These are phyloP conservation scores for Oxyruncus cristatus DNA, from an alignment of 2,113 vertebrate genomes.

Conservation along the genomic window DNA sequence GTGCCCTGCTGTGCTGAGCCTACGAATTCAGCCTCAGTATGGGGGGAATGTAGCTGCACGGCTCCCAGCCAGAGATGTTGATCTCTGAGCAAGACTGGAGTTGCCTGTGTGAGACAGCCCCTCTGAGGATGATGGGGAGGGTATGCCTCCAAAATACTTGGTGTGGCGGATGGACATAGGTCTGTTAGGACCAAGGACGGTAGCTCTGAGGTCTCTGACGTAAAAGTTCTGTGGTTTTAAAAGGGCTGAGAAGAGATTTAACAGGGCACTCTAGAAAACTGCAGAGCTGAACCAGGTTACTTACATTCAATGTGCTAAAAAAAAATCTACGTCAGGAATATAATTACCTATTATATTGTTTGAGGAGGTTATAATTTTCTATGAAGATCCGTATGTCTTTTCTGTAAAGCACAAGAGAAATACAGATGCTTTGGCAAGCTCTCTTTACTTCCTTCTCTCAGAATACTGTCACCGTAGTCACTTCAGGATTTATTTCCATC, in stretches of 20 bases:
- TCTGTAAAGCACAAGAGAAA: slow-evolving; percentile 19
- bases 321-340: background rate
- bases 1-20: background rate
- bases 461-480: slow-evolving; percentile 9
- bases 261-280: background rate
- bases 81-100: background rate
- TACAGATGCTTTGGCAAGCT: slow-evolving; percentile 43
- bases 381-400: background rate
- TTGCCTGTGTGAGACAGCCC: background rate
- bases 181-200: background rate
- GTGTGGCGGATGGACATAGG: fast-evolving
- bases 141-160: background rate
- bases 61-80: background rate
- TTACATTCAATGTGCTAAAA: background rate
- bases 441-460: background rate
- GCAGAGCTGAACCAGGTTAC: background rate
- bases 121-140: background rate
- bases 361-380: slow-evolving; percentile 23
- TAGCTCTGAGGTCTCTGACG: background rate
- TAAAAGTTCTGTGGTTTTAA: background rate
- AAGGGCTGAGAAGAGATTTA: background rate
- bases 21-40: fast-evolving
- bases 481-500: background rate
- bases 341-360: slow-evolving; percentile 42
- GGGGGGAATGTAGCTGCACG: fast-evolving